Evolutionary conservation across 2,888 invertebrate species (phyloP).

Genomic region (Acheta domesticus): DNA sequence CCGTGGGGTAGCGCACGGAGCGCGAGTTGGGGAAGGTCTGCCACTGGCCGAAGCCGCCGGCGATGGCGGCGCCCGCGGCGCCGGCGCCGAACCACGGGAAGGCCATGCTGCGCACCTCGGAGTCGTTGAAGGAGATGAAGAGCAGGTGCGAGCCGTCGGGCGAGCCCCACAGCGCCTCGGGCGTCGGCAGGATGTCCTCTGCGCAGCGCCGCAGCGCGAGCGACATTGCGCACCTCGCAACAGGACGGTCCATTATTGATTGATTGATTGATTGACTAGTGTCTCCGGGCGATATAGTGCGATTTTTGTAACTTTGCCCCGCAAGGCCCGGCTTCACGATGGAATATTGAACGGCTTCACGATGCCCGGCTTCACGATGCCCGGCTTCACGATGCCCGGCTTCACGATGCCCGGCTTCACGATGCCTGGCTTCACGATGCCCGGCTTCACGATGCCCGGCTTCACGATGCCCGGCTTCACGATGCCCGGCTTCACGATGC

Average conservation of each 20-base stretch:
- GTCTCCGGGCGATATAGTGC: no score
- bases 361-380: no score
- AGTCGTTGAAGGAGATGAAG: slow-evolving; percentile 84
- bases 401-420: no score
- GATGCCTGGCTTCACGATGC: no score
- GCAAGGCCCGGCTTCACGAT: no score
- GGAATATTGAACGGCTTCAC: no score
- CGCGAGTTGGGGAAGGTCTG: slow-evolving; percentile 71
- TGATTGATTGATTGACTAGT: no score
- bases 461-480: no score
- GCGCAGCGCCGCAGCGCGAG: slow-evolving; percentile 39
- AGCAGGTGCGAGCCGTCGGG: slow-evolving; percentile 77
- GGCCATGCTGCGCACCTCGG: slow-evolving; percentile 68
- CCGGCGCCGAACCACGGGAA: slow-evolving; percentile 79
- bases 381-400: no score
- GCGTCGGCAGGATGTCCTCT: slow-evolving; percentile 83
- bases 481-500: no score
- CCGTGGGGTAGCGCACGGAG: slow-evolving; percentile 80
- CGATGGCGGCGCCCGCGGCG: slow-evolving; percentile 54
- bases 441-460: no score
- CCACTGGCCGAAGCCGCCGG: slow-evolving; percentile 33
- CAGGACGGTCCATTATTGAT: background rate
- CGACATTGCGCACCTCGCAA: background rate
- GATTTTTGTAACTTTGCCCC: no score
- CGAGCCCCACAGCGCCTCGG: slow-evolving; percentile 84